A percentile compares a stretch with the other conserved stretches of the same genome.
Evolutionary conservation across 2,888 invertebrate genomes (phyloP).

Genomic region (Lydus trimaculatus): DNA sequence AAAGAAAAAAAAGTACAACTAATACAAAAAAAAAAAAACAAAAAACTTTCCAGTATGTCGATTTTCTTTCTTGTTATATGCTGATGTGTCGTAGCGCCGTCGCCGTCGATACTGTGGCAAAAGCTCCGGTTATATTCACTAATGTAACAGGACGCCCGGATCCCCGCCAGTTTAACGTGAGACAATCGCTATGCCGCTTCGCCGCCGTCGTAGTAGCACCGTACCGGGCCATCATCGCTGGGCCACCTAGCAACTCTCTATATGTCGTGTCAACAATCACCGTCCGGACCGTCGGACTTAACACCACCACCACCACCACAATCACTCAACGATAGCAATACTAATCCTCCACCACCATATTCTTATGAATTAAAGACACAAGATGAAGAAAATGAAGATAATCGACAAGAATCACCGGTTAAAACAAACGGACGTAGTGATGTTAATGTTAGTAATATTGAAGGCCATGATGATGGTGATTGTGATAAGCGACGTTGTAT

Average conservation of each 20-base stretch:
- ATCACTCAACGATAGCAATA: constrained; percentile 8
- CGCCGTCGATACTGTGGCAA: constrained; percentile 61
- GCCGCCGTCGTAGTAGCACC: constrained; percentile 33
- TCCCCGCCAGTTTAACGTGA: constrained; percentile 59
- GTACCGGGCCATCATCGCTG: constrained; percentile 53
- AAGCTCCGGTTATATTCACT: constrained; percentile 50
- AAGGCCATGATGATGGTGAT: no score
- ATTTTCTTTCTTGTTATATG: constrained; percentile 3
- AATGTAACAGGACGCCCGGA: constrained; percentile 43
- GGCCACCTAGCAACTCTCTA: constrained; percentile 55
- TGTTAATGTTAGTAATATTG: not conserved
- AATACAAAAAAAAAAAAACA: not conserved
- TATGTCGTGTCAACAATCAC: constrained; percentile 58
- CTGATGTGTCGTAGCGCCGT: constrained; percentile 46
- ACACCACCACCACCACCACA: constrained; percentile 52
- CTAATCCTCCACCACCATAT: constrained; percentile 29
- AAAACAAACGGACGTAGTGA: not conserved
- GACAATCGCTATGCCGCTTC: constrained; percentile 60
- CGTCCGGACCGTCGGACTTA: constrained; percentile 56
- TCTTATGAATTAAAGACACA: constrained; percentile 47
- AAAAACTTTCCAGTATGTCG: not conserved
- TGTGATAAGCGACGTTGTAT: not conserved
- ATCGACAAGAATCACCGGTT: constrained; percentile 15
- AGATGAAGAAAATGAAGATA: constrained; percentile 56
- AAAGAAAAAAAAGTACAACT: not conserved